Evolutionary conservation across 2,113 vertebrate genomes (phyloP).

Genomic region (Stegastes partitus): DNA sequence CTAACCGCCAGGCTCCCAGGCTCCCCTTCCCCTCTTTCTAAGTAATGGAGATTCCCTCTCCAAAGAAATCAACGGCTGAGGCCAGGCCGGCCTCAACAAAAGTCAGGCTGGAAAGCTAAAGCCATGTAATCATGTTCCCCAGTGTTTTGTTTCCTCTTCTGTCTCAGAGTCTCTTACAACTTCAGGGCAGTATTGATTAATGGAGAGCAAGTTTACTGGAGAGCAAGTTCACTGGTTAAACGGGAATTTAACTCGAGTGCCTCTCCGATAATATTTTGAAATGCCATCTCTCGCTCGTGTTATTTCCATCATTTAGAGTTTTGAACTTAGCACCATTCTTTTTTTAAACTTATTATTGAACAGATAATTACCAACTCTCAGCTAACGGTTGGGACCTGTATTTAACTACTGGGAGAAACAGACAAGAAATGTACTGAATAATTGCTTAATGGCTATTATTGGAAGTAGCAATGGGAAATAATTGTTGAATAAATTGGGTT

Average conservation of each 20-base stretch:
- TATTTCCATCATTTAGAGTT: background rate
- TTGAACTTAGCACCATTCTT: background rate
- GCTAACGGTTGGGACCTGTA: background rate
- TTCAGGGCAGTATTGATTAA: constrained; percentile 35
- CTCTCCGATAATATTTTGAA: background rate
- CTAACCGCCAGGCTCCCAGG: constrained; percentile 9
- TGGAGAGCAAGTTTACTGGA: constrained; percentile 11
- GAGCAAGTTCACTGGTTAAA: constrained; percentile 17
- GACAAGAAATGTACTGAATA: too few species aligned
- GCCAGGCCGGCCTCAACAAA: constrained; percentile 19
- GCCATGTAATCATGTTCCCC: constrained; percentile 23
- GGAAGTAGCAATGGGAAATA: too few species aligned
- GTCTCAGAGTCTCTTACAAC: constrained; percentile 31
- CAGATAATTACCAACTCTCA: too few species aligned
- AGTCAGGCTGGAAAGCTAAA: constrained; percentile 33
- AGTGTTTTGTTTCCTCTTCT: constrained; percentile 50
- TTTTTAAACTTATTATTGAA: too few species aligned
- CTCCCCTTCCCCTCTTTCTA: background rate
- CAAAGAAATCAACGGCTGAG: constrained; percentile 22
- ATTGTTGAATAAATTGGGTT: too few species aligned
- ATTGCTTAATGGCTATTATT: too few species aligned
- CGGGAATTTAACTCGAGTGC: background rate
- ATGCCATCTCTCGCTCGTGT: background rate
- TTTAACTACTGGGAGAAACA: background rate
- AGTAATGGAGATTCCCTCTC: constrained; percentile 13